Base-by-base conservation (phyloP, 2,888 invertebrate species). In the Eupeodes luniger region DNA sequence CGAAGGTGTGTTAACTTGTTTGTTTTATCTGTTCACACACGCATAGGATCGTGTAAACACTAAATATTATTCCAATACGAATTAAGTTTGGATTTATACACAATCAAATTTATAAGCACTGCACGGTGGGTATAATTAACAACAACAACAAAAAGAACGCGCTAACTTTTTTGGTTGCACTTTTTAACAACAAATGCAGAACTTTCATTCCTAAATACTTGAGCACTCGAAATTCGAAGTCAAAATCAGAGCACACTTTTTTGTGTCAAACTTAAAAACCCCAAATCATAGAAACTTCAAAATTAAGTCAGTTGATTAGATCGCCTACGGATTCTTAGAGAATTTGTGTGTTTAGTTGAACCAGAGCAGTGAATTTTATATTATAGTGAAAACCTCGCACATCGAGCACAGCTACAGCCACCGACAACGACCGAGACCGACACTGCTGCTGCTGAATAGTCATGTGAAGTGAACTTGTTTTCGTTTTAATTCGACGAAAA, bases 391-490 rank as follows among this genome's bases (percentile, higher is more conserved):
- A 87, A 83, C 62, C 80, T 80, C 70, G 66, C 51, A 34, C 55
- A 67, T 49, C 67, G 9, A 53, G 9, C 55, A 36, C 9, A 16
- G 57, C 57, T 27, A 57, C 16, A 64, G 51, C 64, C 55, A 70
- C 49, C 53, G 53, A 70, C 12, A 3, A 27, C 47, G 53, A 76
- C 19, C 55, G 34, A 76, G 53, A 76, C 19, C 55, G 34, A 76
- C 70, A 59, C 66, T 53, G 59, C 64, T 27, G 19, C 19, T 47
- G 14, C 72, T 75, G 67, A 40, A 80, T 55, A 80, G 87, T 83
- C 87, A 87, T 83, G 76, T 87, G 80, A 83, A 87, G 72, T 77
- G 76, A 87, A 77, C 87, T 87, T 80, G 87, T 87, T 87, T 87
- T 83, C 70, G 75, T n/a, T 69, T 59, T 66, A 76, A 53, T 55